Base-by-base conservation (phyloP, 2,797 vertebrate genomes). In the Nasua narica region DNA sequence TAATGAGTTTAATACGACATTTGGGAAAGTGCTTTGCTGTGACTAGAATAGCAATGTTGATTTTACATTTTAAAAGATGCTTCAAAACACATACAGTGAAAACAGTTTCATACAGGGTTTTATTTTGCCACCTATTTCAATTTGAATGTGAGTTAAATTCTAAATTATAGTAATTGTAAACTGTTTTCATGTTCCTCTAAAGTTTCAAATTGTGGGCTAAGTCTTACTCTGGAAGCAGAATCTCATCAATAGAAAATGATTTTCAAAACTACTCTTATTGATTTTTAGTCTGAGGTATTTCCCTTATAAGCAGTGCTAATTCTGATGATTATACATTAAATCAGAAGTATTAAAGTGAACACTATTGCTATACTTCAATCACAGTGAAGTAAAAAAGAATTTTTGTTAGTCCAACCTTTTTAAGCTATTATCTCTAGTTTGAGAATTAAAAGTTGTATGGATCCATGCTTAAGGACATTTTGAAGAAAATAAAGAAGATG, bases 161-260 rank as follows among this genome's bases (percentile, higher is more conserved):
- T 97, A 98, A 98, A 98, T 98, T 98, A 98, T 37, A 97, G 97
- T 98, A 98, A 98, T 98, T 98, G 97, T 96, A 92, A 98, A 94
- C 90, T 98, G 97, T 69, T 98, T 98, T 97, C 95, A 46, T 96
- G 83, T 74, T 94, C 79, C 95, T 89, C 9, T 85, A 40, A 97
- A 95, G 88, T 94, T 95, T 97, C 83, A 95, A 97, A 85, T 98
- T 97, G 97, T 97, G 52, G 54, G 62, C 67, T 67, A 97, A 93
- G 91, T 87, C 40, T 96, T 87, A 86, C 97, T 97, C 92, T 97
- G 88, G 83, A 96, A 91, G 86, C 83, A 94, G 13, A 52, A 98
- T 96, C 89, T 62, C 67, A 65, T 97, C 97, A 97, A 96, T 92
- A 92, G 97, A 96, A 93, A 76, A 89, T 92, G 67, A 97, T 98